Base-by-base conservation (phyloP, 2,888 invertebrate species). In the Galeruca laticollis region DNA sequence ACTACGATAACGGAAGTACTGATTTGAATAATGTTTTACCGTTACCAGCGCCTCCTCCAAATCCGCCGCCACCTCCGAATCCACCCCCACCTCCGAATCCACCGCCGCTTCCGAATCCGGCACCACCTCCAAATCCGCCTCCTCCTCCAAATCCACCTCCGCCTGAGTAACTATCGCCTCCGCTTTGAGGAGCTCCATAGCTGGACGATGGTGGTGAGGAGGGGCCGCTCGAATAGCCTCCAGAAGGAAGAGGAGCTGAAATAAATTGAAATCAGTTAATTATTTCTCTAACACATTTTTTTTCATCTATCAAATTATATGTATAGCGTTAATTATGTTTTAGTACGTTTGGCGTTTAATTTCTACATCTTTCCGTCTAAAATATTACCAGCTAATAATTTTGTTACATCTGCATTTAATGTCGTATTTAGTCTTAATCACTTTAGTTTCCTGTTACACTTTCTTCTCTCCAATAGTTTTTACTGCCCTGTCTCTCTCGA, bases 151-250 rank as follows among this genome's bases (percentile, higher is more conserved):
- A 72, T 31, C 75, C 76, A 40, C 69, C 83, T 78, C 20, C 73
- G 31, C 77, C 76, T 35, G 75, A 74, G 49, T 20, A 33, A 33
- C 60, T 59, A 31, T 82, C 26, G 82, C 79, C 31, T 80, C 80
- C 61, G n/a, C 78, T 76, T 49, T 80, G 74, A 33, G 70, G 89
- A 88, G 60, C 64, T 43, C 71, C 68, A 54, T 68, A 64, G n/a
- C 71, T 59, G 3, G 59, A 67, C 13, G 66, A 67, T 6, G 64
- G 57, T 31, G 56, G 57, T 13, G 64, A 33, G 4, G 51, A 35
- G 6, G 57, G 49, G 15, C 64, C 64, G 13, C 56, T 59, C 8
- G 64, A 18, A 18, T 52, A 64, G 18, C 69, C 63, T 3, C 68
- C 62, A 5, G 57, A 49, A 5, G 49, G 13, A 21, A 59, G 18